phyloP scores from a whole-genome alignment of 2,113 vertebrate species.

The Cinclus cinclus region DNA sequence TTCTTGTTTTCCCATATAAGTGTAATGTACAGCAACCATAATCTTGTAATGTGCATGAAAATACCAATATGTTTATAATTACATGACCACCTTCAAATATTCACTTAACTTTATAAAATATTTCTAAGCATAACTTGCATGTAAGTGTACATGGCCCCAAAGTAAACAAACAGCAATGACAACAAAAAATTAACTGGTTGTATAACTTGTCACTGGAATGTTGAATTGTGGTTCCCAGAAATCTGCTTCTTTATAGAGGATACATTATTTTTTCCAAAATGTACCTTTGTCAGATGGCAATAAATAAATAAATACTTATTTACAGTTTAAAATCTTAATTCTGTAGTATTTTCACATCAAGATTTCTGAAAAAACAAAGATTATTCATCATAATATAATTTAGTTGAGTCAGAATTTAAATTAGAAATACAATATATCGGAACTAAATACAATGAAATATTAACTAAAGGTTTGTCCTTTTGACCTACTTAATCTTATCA shows the following conservation, averaged over 20 bases:
- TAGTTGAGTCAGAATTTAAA: neutral
- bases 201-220: neutral
- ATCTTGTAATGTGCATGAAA: neutral
- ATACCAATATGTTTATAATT: neutral
- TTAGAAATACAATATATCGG: neutral
- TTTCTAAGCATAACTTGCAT: neutral
- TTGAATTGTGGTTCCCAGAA: neutral
- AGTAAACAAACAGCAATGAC: neutral
- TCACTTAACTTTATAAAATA: neutral
- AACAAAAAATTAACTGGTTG: neutral
- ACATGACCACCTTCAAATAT: neutral
- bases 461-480: neutral
- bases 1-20: neutral
- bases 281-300: neutral
- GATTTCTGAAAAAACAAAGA: neutral
- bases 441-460: neutral
- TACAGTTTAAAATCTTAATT: neutral
- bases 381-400: neutral
- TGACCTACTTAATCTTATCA: neutral
- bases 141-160: neutral
- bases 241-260: neutral
- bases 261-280: neutral
- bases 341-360: neutral
- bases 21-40: neutral
- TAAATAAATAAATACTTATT: neutral